Evolutionary conservation across 2,113 vertebrate genomes (phyloP).

Genomic region (Corythornis vintsioides): DNA sequence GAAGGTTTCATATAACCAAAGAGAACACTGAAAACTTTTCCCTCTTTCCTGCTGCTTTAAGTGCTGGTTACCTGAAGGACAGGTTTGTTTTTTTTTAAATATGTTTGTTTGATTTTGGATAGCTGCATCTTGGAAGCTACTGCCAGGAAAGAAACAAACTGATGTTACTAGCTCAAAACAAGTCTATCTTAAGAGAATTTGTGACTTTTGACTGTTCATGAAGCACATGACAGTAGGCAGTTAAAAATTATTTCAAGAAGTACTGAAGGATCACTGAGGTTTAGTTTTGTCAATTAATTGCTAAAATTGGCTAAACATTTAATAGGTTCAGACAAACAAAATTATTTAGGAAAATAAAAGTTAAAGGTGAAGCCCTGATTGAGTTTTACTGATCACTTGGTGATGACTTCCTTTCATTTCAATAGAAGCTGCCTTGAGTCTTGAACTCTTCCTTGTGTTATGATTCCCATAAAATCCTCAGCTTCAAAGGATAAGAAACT

Average conservation of each 20-base stretch:
- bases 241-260: not conserved
- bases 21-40: not conserved
- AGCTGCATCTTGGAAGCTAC: not conserved
- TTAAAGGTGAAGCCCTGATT: not conserved
- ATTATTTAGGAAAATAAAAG: not conserved
- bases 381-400: not conserved
- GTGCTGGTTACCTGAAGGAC: not conserved
- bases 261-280: not conserved
- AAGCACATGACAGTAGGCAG: not conserved
- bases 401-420: not conserved
- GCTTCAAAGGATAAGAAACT: not conserved
- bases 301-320: not conserved
- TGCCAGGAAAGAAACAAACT: not conserved
- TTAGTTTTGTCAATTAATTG: not conserved
- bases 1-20: not conserved
- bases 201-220: not conserved
- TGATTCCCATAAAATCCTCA: not conserved
- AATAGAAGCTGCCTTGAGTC: not conserved
- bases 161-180: not conserved
- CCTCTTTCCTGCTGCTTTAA: not conserved
- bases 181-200: not conserved
- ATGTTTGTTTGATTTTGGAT: not conserved
- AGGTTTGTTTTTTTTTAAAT: not conserved
- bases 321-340: not conserved
- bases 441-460: not conserved